Base-by-base conservation (phyloP, 2,113 vertebrate species). In the Rhinichthys klamathensis region DNA sequence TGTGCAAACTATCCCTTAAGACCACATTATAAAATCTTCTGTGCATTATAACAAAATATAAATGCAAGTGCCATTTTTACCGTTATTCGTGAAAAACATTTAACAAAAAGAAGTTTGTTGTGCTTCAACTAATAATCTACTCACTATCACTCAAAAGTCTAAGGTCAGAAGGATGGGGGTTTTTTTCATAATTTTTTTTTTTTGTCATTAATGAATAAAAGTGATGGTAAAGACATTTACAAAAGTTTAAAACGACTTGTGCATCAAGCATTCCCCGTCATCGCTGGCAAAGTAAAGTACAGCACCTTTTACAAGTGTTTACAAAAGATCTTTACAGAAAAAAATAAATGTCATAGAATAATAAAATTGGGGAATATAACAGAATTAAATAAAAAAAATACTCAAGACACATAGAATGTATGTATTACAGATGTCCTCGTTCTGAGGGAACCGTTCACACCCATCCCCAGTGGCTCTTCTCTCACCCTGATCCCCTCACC, bases 361-460 rank as follows among this genome's bases (percentile, higher is more conserved):
- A 35, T 21, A 3, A 69, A 18, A 11, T 21, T 38, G 18, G 8
- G 8, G 30, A 69, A 21, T 23, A 46, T n/a, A 74, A 27, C 6
- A 46, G 3, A 63, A 74, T 46, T 25, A 13, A 46, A 74, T 13
- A 1, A 32, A 32, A 67, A 67, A 27, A 73, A 13, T 15, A 30
- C 16, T 69, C 27, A 0, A 30, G 13, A 30, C 12, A 18, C 30
- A 35, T 4, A 18, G 65, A 67, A 7, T 8, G 65, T 21, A 18
- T 69, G 16, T 35, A 10, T 10, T 38, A 70, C 23, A 11, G 35
- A 35, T 16, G 30, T 8, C 11, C 0, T 41, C 9, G 11, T 70
- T 41, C 4, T 41, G 35, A 70, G 67, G 60, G 18, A 58, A 80
- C 74, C n/a, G 16, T 51, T 87, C 67, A 58, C 9, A 87, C 67